phyloP scores from a whole-genome alignment of 2,797 vertebrate genomes.

The Huso huso region DNA sequence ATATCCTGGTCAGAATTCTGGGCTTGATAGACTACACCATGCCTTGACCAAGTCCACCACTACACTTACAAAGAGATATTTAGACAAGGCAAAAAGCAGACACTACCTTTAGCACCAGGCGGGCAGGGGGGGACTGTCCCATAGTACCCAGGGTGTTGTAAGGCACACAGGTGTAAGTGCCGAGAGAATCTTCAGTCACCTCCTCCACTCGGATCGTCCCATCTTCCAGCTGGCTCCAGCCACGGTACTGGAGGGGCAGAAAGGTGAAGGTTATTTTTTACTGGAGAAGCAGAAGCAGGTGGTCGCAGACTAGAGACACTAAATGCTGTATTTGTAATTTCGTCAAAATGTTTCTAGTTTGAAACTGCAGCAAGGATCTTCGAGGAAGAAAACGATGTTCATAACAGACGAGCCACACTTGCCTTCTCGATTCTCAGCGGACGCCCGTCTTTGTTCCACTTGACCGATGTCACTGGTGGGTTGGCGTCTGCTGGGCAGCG shows the following conservation, averaged over 20 bases:
- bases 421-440: constrained; percentile 50
- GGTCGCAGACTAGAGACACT: too few species aligned
- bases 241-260: constrained; percentile 65
- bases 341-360: too few species aligned
- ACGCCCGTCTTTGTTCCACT: constrained; percentile 97
- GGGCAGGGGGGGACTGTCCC: constrained; percentile 95
- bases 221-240: constrained; percentile 90
- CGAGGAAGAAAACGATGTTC: too few species aligned
- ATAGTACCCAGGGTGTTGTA: constrained; percentile 98
- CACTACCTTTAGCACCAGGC: constrained; percentile 96
- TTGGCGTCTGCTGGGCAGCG: constrained; percentile 97
- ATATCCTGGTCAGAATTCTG: too few species aligned
- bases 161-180: constrained; percentile 99
- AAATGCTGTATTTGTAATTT: too few species aligned
- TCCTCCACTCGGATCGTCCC: constrained; percentile 95
- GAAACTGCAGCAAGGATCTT: too few species aligned
- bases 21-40: too few species aligned
- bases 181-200: constrained; percentile 96
- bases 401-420: too few species aligned
- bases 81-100: not conserved
- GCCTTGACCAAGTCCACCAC: too few species aligned
- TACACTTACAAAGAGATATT: too few species aligned
- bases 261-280: too few species aligned
- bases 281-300: too few species aligned
- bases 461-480: constrained; percentile 86